These are phyloP conservation scores for Agrochola litura DNA, from an alignment of 2,888 invertebrate genomes.

Conservation along the genomic window DNA sequence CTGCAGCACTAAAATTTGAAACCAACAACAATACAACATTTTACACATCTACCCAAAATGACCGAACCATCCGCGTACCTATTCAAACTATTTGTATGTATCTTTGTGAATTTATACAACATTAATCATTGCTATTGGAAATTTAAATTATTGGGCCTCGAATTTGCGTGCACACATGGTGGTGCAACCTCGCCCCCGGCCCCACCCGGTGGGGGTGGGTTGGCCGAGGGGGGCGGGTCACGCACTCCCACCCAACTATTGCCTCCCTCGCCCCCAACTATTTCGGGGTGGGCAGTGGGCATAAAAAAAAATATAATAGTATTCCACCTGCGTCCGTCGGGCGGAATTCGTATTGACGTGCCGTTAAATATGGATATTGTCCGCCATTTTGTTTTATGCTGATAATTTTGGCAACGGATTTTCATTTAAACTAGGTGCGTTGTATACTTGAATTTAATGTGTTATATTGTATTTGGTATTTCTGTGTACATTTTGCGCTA, in stretches of 20 bases:
- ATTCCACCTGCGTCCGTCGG: conserved; percentile 87
- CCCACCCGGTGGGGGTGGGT: conserved; percentile 62
- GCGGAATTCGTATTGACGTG: conserved; percentile 85
- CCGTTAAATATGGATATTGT: conserved; percentile 82
- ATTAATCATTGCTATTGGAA: conserved; percentile 87
- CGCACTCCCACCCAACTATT: conserved; percentile 84
- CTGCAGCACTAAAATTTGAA: neutral
- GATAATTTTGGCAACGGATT: conserved; percentile 70
- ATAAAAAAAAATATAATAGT: conserved; percentile 87
- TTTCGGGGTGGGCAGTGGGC: conserved; percentile 87
- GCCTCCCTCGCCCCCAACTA: conserved; percentile 84
- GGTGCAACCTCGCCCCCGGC: conserved; percentile 75
- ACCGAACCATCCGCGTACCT: conserved; percentile 18
- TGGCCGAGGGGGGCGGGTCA: conserved; percentile 77
- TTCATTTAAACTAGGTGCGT: conserved; percentile 62
- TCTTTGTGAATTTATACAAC: conserved; percentile 80
- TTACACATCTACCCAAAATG: conserved; percentile 18
- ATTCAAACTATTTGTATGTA: conserved; percentile 50
- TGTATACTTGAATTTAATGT: conserved; percentile 47
- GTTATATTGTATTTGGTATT: conserved; percentile 29
- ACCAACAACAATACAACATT: conserved; percentile 26
- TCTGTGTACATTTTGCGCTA: neutral
- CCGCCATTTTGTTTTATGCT: conserved; percentile 85
- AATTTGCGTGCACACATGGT: conserved; percentile 89
- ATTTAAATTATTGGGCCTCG: conserved; percentile 89